Base-by-base conservation (phyloP, 2,888 invertebrate genomes). In the Eueremaeus valkanovi region DNA sequence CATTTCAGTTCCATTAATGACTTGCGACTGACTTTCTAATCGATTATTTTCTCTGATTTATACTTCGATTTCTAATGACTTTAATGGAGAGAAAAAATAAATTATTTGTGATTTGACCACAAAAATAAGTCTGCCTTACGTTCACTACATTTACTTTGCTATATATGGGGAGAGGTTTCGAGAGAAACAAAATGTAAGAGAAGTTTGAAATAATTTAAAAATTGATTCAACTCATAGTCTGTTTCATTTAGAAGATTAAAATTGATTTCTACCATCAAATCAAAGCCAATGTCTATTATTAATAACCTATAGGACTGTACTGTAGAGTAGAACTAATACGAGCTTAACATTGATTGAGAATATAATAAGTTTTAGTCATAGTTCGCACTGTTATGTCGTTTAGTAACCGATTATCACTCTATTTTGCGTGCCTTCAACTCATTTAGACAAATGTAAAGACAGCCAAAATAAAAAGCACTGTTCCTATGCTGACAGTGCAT, bases 351-450 rank as follows among this genome's bases (percentile, higher is more conserved):
- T 36, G 66, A 66, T 66, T 36, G 66, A 66, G 5, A 66, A 66
- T 21, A 68, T 68, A 5, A 61, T 61, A 61, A 61, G 61, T 16
- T n/a, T 18, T 16, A n/a, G 2, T 18, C 33, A 31, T 11, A 33
- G 33, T 6, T 9, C 1, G 21, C 9, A 31, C 6, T 36, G 40
- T 66, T 66, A 21, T 36, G 36, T 66, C 21, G 36, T 66, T 36
- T 66, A 6, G 36, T 66, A 36, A n/a, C 21, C 66, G 8, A 36
- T 66, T 66, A 66, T 66, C 66, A 36, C 66, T 61, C 29, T 61
- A 66, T 66, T 66, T 68, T 24, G 68, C 68, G 68, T 68, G 68
- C 42, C 42, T 42, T 5, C 3, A 8, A 68, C 68, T 68, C 40
- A 68, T 68, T 68, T 68, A 24, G 40, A 42, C 33, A 42, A 63